Conservation (phyloP, 1,140 invertebrate genomes). For the Acromyrmex heyeri region DNA sequence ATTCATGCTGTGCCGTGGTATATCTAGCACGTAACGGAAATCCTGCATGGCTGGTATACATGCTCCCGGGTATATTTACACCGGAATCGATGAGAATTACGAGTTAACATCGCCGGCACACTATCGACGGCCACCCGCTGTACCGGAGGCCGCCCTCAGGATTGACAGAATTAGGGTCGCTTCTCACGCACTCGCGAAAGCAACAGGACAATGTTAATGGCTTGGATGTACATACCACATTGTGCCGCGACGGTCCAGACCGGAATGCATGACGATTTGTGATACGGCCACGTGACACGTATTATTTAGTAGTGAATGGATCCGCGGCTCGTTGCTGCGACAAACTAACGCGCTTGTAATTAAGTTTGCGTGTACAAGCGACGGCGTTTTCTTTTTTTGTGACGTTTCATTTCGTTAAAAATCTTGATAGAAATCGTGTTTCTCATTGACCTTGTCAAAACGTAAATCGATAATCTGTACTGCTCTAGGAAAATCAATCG, state of each 20-base stretch:
- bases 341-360: slow-evolving; percentile 21
- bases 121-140: background rate
- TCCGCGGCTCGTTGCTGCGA: slow-evolving; percentile 28
- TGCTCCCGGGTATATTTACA: slow-evolving; percentile 75
- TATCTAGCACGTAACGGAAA: slow-evolving; percentile 75
- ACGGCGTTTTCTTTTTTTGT: too few relatives aligned
- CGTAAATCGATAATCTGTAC: slow-evolving; percentile 6
- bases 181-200: slow-evolving; percentile 69
- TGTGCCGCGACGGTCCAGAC: slow-evolving; percentile 45
- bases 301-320: slow-evolving; percentile 50
- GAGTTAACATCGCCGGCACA: slow-evolving; percentile 68
- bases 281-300: slow-evolving; percentile 53
- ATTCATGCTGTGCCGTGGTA: slow-evolving; percentile 70
- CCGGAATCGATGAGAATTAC: slow-evolving; percentile 78
- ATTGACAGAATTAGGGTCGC: slow-evolving; percentile 74
- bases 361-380: slow-evolving; percentile 3
- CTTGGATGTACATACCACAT: slow-evolving; percentile 51
- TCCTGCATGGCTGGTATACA: slow-evolving; percentile 72
- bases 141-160: slow-evolving; percentile 38
- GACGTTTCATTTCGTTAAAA: background rate
- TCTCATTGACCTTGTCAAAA: background rate
- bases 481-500: background rate
- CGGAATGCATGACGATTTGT: slow-evolving; percentile 46
- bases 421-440: background rate
- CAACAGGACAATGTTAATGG: slow-evolving; percentile 72